Conservation (phyloP, 2,113 vertebrate species). For the Engystomops pustulosus region DNA sequence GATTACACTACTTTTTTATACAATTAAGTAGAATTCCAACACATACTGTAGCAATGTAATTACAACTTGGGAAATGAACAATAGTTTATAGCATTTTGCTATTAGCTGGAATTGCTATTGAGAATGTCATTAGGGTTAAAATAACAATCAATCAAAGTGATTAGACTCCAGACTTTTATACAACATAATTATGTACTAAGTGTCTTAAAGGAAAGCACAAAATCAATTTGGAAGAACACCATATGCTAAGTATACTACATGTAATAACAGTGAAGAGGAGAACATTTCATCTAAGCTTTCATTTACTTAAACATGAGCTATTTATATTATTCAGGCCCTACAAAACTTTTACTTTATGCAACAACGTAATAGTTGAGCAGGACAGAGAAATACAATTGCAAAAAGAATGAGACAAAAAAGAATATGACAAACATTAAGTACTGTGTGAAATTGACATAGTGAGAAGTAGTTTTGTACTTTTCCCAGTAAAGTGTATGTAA, state of each 20-base stretch:
- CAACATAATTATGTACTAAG: slow-evolving; percentile 80
- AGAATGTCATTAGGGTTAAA: slow-evolving; percentile 83
- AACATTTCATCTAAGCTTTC: neutral
- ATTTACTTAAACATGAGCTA: neutral
- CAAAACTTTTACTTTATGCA: no score
- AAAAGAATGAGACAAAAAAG: no score
- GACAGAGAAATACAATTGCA: no score
- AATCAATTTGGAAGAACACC: slow-evolving; percentile 37
- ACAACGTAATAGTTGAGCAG: no score
- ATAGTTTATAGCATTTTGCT: slow-evolving; percentile 77
- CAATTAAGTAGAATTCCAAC: no score
- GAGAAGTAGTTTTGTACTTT: no score
- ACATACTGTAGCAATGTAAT: slow-evolving; percentile 66
- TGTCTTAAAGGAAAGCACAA: slow-evolving; percentile 74
- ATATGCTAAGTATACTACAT: neutral
- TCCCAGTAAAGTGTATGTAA: no score
- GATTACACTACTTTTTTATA: no score
- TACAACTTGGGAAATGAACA: slow-evolving; percentile 70
- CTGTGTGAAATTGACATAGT: no score
- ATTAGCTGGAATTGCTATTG: slow-evolving; percentile 81
- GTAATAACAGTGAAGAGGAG: neutral
- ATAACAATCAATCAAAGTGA: slow-evolving; percentile 86
- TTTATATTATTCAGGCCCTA: neutral
- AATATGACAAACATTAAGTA: no score
- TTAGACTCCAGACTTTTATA: slow-evolving; percentile 82